Conservation (phyloP, 2,888 invertebrate genomes). For the Drosophila ustulata region DNA sequence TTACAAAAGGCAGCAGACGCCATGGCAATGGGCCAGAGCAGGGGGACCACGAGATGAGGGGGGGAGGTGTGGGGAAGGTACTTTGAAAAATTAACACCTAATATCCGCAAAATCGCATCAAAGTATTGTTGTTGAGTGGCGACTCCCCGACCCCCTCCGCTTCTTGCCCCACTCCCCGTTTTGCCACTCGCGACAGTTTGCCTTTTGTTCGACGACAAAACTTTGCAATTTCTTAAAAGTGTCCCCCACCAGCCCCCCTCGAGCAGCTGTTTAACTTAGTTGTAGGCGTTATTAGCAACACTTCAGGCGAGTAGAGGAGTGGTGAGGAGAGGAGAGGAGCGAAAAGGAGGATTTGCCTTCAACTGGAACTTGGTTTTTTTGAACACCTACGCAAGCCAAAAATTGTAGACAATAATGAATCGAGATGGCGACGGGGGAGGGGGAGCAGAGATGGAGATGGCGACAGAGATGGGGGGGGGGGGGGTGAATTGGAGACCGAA, state of each 20-base stretch:
- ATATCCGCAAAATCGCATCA: slow-evolving; percentile 81
- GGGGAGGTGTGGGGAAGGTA: slow-evolving; percentile 30
- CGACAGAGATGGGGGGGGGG: background rate
- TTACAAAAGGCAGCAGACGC: slow-evolving; percentile 74
- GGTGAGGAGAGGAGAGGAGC: background rate
- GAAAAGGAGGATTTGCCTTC: slow-evolving; percentile 1
- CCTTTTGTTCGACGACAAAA: slow-evolving; percentile 62
- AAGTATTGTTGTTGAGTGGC: slow-evolving; percentile 70
- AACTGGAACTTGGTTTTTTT: slow-evolving; percentile 46
- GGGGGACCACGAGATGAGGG: background rate
- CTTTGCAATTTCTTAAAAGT: slow-evolving; percentile 81
- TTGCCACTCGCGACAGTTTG: slow-evolving; percentile 43
- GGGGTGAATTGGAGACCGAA: slow-evolving; percentile 29
- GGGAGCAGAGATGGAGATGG: background rate
- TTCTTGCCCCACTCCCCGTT: no score
- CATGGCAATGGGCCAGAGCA: slow-evolving; percentile 62
- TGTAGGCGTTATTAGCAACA: slow-evolving; percentile 80
- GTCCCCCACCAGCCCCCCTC: slow-evolving; percentile 31
- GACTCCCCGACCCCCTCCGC: background rate
- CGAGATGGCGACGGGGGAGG: slow-evolving; percentile 1
- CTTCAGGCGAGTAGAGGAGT: slow-evolving; percentile 32
- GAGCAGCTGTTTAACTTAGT: slow-evolving; percentile 71
- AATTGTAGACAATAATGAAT: slow-evolving; percentile 55
- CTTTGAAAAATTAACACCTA: slow-evolving; percentile 81
- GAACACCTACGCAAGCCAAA: slow-evolving; percentile 63